Percentiles rank a stretch among this genome's conserved stretches.
phyloP scores from a whole-genome alignment of 2,888 invertebrate species.

The Idaea biselata region DNA sequence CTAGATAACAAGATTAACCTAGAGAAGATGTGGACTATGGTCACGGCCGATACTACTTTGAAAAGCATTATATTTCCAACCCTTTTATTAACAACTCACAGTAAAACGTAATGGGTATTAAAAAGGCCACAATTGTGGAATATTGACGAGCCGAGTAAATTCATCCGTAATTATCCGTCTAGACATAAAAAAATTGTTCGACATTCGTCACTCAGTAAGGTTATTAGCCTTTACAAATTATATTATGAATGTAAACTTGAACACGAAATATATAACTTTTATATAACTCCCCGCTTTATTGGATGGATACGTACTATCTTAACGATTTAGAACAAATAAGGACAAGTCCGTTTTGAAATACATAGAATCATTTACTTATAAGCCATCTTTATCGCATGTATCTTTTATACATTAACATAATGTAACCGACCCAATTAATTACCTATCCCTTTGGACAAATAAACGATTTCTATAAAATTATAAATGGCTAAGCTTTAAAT shows the following conservation, averaged over 20 bases:
- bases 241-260: background rate
- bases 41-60: background rate
- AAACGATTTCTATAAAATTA: too few relatives aligned
- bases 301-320: too few relatives aligned
- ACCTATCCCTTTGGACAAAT: too few relatives aligned
- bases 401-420: too few relatives aligned
- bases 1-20: too few relatives aligned
- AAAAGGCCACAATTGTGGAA: background rate
- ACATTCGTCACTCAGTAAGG: slow-evolving; percentile 6
- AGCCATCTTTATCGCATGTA: too few relatives aligned
- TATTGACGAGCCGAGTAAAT: slow-evolving; percentile 4
- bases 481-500: too few relatives aligned
- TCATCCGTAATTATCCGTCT: slow-evolving; percentile 10
- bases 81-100: background rate
- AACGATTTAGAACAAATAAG: too few relatives aligned
- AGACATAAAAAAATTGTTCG: slow-evolving; percentile 11
- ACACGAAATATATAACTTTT: background rate
- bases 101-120: background rate
- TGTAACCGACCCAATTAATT: too few relatives aligned
- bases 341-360: too few relatives aligned
- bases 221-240: background rate
- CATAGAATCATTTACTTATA: too few relatives aligned
- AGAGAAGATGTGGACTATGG: too few relatives aligned
- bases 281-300: background rate
- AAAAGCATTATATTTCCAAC: background rate